Evolutionary conservation across 2,888 invertebrate genomes (phyloP).

Genomic region (Orchesella flavescens): DNA sequence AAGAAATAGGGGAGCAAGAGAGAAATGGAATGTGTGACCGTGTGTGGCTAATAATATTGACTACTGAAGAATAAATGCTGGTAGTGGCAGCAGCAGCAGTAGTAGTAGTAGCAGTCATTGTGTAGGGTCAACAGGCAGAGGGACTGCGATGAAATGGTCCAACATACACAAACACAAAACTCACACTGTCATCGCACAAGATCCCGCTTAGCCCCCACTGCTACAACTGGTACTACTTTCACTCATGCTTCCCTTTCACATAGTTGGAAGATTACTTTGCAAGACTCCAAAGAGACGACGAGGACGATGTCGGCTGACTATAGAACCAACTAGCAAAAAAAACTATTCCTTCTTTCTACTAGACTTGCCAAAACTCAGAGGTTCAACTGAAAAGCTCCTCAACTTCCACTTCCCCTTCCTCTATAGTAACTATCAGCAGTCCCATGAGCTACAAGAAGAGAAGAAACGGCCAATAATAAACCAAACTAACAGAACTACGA

Average conservation of each 20-base stretch:
- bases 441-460: slow-evolving; percentile 38
- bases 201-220: slow-evolving; percentile 9
- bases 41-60: slow-evolving; percentile 55
- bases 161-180: slow-evolving; percentile 5
- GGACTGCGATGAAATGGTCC: slow-evolving; percentile 23
- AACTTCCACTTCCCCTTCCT: slow-evolving; percentile 33
- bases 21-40: slow-evolving; percentile 55
- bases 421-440: slow-evolving; percentile 26
- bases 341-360: not conserved
- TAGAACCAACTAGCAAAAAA: not conserved
- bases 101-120: slow-evolving; percentile 1
- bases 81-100: slow-evolving; percentile 29
- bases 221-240: slow-evolving; percentile 26
- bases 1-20: slow-evolving; percentile 11
- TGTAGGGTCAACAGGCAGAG: slow-evolving; percentile 56
- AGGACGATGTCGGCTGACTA: slow-evolving; percentile 26
- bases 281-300: slow-evolving; percentile 29
- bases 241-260: slow-evolving; percentile 28
- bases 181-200: not conserved
- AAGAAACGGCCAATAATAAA: slow-evolving; percentile 55
- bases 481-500: slow-evolving; percentile 37
- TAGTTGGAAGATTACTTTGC: slow-evolving; percentile 41
- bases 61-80: slow-evolving; percentile 45
- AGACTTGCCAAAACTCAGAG: slow-evolving; percentile 18
- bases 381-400: slow-evolving; percentile 30